These are phyloP conservation scores for Morelia viridis DNA, from an alignment of 2,797 vertebrate species.

Conservation along the genomic window DNA sequence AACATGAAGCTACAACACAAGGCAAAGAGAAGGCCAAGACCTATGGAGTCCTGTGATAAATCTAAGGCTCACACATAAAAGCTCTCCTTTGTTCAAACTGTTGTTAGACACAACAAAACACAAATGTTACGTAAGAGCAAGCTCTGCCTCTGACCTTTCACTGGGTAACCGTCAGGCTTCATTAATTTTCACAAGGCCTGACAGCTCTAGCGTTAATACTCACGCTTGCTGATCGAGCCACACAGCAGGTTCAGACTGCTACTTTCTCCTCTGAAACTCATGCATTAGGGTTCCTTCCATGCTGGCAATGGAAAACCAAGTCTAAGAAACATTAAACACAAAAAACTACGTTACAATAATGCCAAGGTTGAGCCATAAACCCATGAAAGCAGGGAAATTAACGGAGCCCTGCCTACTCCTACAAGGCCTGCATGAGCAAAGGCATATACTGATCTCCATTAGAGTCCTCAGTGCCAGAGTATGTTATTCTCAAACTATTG, in stretches of 20 bases:
- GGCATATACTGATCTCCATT: background rate
- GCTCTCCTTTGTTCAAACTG: slow-evolving; percentile 70
- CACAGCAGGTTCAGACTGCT: slow-evolving; percentile 79
- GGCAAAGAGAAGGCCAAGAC: slow-evolving; percentile 67
- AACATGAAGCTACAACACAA: slow-evolving; percentile 56
- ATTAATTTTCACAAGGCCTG: slow-evolving; percentile 79
- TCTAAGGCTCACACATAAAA: slow-evolving; percentile 65
- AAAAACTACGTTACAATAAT: slow-evolving; percentile 78
- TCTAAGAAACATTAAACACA: slow-evolving; percentile 83
- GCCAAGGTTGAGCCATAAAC: slow-evolving; percentile 66
- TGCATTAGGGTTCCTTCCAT: slow-evolving; percentile 80
- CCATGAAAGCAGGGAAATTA: slow-evolving; percentile 66
- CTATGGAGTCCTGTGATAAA: slow-evolving; percentile 64
- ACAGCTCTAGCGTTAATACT: slow-evolving; percentile 78
- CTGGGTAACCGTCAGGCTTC: slow-evolving; percentile 78
- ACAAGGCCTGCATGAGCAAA: fast-evolving
- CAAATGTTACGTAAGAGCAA: slow-evolving; percentile 72
- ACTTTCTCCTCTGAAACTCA: slow-evolving; percentile 81
- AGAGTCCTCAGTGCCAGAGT: background rate
- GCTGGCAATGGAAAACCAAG: slow-evolving; percentile 81
- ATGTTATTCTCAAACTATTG: fast-evolving
- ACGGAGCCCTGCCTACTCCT: background rate
- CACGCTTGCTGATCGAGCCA: slow-evolving; percentile 81
- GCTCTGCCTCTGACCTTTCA: slow-evolving; percentile 76
- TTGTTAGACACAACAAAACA: slow-evolving; percentile 75